Evolutionary conservation across 2,113 vertebrate species (phyloP).

Genomic region (Stomatorhinus ivindoensis): DNA sequence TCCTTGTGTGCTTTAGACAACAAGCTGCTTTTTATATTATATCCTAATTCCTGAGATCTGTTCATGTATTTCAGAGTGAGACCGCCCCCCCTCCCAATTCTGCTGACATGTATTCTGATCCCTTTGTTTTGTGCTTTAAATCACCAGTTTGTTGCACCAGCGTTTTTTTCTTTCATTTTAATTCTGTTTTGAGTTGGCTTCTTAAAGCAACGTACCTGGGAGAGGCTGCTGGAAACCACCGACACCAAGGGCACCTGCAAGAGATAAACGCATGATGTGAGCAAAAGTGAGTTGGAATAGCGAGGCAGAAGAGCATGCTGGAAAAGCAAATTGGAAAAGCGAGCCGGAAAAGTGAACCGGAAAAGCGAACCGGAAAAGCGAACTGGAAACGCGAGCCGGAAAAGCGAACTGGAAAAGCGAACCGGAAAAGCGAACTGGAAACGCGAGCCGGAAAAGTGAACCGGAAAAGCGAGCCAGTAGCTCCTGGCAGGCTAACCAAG

Average conservation of each 20-base stretch:
- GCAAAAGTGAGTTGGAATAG: neutral
- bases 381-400: neutral
- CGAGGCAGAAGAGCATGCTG: no score
- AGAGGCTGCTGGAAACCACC: conserved; percentile 52
- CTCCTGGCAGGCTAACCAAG: neutral
- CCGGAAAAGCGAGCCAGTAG: neutral
- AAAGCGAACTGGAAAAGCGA: no score
- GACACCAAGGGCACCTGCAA: conserved; percentile 42
- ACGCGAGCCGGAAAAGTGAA: neutral
- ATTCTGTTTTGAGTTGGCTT: neutral
- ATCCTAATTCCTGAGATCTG: neutral
- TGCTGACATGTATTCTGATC: conserved; percentile 27
- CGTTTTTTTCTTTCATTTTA: neutral
- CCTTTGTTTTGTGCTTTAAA: neutral
- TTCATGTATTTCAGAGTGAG: neutral
- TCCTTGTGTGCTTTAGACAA: neutral
- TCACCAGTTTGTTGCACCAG: conserved; percentile 30
- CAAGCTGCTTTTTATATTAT: neutral
- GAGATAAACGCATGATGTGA: neutral
- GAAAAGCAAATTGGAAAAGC: neutral
- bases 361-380: neutral
- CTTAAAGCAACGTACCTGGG: conserved; percentile 44
- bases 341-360: neutral
- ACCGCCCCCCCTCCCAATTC: neutral
- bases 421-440: neutral